Percentiles rank a stretch among this genome's conserved stretches.
phyloP scores from a whole-genome alignment of 2,113 vertebrate species.

The Callocephalon fimbriatum region DNA sequence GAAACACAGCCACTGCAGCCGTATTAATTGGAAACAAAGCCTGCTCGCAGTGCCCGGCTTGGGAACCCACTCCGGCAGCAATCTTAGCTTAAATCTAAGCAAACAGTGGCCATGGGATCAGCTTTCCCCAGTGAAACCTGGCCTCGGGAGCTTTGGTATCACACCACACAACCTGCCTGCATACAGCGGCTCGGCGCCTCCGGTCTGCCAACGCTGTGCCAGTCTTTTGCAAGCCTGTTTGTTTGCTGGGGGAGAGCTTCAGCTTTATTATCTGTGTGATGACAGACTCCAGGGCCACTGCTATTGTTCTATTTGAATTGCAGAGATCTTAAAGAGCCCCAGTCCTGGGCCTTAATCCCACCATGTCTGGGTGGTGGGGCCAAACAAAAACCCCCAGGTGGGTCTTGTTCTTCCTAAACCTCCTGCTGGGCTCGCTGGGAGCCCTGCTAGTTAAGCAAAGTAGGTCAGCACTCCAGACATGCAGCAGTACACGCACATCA shows the following conservation, averaged over 20 bases:
- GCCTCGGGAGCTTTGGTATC: neutral
- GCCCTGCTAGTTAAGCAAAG: neutral
- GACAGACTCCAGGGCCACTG: neutral
- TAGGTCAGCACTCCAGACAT: neutral
- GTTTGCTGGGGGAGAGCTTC: neutral
- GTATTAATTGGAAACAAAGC: constrained; percentile 18
- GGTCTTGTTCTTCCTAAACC: neutral
- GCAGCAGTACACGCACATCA: neutral
- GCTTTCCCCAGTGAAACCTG: neutral
- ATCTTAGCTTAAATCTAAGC: neutral
- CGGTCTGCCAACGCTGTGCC: accelerated
- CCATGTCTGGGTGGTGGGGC: no score
- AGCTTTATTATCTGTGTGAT: neutral
- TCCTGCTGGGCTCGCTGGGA: neutral
- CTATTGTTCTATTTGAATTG: neutral
- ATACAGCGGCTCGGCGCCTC: accelerated
- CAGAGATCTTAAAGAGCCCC: neutral
- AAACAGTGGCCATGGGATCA: accelerated
- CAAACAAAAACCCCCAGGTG: neutral
- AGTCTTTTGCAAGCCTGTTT: neutral
- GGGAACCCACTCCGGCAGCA: neutral
- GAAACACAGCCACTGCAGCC: neutral
- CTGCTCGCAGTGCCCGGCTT: neutral
- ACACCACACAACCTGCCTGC: neutral
- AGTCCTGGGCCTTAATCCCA: neutral